These are phyloP conservation scores for Thomomys bottae DNA, from an alignment of 2,113 vertebrate genomes.

Conservation along the genomic window DNA sequence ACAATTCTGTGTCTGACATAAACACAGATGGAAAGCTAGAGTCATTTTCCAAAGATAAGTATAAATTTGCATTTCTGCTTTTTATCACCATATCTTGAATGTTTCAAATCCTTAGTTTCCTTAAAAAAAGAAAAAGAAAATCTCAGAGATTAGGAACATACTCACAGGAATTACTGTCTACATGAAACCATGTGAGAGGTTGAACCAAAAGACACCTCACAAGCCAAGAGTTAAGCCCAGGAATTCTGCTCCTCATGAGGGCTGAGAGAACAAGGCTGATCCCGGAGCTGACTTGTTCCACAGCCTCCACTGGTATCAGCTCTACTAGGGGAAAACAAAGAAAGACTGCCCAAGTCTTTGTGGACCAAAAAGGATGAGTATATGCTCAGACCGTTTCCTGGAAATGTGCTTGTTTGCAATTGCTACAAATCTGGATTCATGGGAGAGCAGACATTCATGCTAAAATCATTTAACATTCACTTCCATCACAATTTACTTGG, in stretches of 20 bases:
- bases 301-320: constrained; percentile 59
- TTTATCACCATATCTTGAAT: neutral
- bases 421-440: neutral
- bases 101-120: neutral
- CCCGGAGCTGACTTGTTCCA: constrained; percentile 32
- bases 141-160: neutral
- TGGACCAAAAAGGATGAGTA: neutral
- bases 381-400: neutral
- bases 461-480: constrained; percentile 8
- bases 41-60: neutral
- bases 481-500: neutral
- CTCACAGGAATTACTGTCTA: neutral
- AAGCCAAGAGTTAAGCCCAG: constrained; percentile 33
- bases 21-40: neutral
- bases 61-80: neutral
- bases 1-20: neutral
- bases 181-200: neutral
- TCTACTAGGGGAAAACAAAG: constrained; percentile 33
- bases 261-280: neutral
- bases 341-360: neutral
- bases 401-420: neutral
- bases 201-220: constrained; percentile 25
- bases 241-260: constrained; percentile 30
- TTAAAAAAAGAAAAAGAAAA: constrained; percentile 25
- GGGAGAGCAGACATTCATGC: neutral